phyloP scores from a whole-genome alignment of 2,113 vertebrate species.

The Psilopsiagon aurifrons region DNA sequence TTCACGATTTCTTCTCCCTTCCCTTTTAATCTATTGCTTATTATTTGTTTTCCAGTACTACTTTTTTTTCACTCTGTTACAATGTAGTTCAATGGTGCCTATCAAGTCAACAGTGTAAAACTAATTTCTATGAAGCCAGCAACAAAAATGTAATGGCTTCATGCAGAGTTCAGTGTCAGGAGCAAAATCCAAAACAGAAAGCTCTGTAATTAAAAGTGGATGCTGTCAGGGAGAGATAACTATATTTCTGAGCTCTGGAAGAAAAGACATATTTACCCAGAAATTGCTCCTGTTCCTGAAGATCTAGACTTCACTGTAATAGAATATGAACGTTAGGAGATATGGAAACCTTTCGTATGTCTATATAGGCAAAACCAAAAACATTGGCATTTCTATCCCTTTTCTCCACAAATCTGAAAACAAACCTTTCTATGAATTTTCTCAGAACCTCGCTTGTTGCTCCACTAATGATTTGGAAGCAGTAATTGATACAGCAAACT shows the following conservation, averaged over 20 bases:
- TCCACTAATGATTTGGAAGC: not conserved
- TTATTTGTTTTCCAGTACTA: not conserved
- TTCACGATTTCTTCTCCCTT: not conserved
- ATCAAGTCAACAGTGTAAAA: not conserved
- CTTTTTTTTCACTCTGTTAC: not conserved
- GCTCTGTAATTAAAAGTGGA: slow-evolving; percentile 62
- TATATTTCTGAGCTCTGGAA: not conserved
- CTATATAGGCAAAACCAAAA: not conserved
- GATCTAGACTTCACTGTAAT: not conserved
- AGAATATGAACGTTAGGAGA: not conserved
- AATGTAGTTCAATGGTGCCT: not conserved
- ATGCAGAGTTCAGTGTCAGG: slow-evolving; percentile 17
- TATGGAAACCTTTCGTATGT: not conserved
- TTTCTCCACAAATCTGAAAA: not conserved
- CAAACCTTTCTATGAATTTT: not conserved
- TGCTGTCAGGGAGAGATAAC: not conserved
- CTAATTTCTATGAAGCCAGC: not conserved
- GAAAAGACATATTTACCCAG: not conserved
- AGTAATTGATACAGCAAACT: not conserved
- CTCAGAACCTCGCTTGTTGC: not conserved
- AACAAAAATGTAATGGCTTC: not conserved
- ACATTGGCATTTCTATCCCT: not conserved
- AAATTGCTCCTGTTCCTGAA: not conserved
- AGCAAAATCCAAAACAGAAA: not conserved
- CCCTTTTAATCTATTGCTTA: not conserved